Evolutionary conservation across 2,797 vertebrate species (phyloP), one percentile per base, ranked within the genome.

Genomic region (Borostomias antarcticus): DNA sequence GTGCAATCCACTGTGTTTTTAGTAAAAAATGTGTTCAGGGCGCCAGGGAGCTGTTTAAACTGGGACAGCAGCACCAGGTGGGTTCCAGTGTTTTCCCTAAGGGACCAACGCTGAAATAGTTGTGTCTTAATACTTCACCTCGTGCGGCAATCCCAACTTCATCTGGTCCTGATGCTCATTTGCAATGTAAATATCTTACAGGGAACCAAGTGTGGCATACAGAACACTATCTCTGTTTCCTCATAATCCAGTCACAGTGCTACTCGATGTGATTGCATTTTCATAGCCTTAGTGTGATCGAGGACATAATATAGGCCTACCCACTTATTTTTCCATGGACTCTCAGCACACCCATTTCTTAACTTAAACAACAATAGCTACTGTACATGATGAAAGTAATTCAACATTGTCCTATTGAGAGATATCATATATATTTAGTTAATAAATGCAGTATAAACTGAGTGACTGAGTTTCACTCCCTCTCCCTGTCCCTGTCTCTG

Each of bases 161-260:
- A 19, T 43, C 33, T 53, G 56, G 19, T 35, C 23, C 61, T 50
- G 59, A 35, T 33, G 50, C 32, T 79, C 52, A 88, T 90, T 90
- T 89, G 86, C 86, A 84, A 85, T 85, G 86, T 76, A 90, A 89
- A 90, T 83, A 19, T 63, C 54, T 32, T 57, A 26, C 43, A 67
- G 59, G 58, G 60, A 65, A 66, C 52, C 32, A 48, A 57, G 56
- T 47, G 47, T 37, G 19, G 68, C 63, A 58, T 28, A 10, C 19
- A 15, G 53, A 72, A 52, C 64, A 71, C 73, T 62, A 52, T 47
- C 28, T 77, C 11, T 51, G 11, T n/a, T 35, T 5, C 10, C 19
- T 37, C 19, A 10, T 4, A 9, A 26, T 11, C 25, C 57, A 10
- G 7, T 1, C 21, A 40, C 32, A 59, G 2, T 11, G 13, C 10